These are phyloP conservation scores for Actenoides lindsayi DNA, from an alignment of 2,113 vertebrate genomes.

Conservation along the genomic window DNA sequence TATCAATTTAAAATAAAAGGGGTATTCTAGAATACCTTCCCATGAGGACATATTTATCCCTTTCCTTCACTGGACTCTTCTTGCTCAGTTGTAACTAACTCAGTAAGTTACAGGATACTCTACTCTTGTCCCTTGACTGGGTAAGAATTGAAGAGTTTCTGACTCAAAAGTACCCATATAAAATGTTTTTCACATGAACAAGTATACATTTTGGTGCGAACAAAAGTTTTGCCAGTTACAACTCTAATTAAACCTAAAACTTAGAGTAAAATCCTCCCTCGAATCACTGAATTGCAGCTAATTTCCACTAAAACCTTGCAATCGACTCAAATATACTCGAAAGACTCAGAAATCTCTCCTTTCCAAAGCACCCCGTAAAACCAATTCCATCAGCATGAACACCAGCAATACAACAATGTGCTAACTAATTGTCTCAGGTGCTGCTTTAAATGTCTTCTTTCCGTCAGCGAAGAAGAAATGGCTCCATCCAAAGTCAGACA, in stretches of 20 bases:
- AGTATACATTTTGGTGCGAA: fast-evolving
- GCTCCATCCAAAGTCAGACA: not conserved
- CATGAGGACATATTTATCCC: not conserved
- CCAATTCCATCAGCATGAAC: not conserved
- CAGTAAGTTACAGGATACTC: not conserved
- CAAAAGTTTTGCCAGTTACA: not conserved
- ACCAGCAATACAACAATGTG: not conserved
- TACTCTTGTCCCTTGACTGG: not conserved
- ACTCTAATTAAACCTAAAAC: not conserved
- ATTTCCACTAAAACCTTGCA: not conserved
- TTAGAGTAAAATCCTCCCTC: not conserved
- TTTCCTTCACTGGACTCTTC: not conserved
- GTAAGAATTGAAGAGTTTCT: not conserved
- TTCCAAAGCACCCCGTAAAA: not conserved
- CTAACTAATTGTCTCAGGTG: not conserved
- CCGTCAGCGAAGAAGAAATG: not conserved
- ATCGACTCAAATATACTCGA: not conserved
- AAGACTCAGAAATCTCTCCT: not conserved
- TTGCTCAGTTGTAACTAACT: not conserved
- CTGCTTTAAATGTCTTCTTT: not conserved
- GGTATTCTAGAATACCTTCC: not conserved
- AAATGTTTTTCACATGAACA: not conserved
- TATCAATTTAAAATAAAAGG: not conserved
- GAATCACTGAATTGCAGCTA: not conserved
- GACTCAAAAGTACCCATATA: not conserved